phyloP scores from a whole-genome alignment of 2,888 invertebrate genomes.

The Dorcus parallelipipedus region DNA sequence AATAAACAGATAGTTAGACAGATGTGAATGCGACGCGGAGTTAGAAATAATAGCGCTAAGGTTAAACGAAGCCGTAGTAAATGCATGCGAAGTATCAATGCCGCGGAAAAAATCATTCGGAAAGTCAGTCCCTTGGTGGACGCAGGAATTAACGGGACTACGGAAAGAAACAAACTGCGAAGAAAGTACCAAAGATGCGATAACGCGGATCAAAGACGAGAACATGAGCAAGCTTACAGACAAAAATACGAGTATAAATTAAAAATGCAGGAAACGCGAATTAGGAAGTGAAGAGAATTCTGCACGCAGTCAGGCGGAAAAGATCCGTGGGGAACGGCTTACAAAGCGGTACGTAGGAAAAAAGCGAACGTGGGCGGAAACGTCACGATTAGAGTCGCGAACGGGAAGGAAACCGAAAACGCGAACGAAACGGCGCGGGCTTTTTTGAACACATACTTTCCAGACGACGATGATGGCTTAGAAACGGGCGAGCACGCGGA shows the following conservation, averaged over 20 bases:
- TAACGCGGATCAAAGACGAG: background rate
- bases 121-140: slow-evolving; percentile 19
- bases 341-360: slow-evolving; percentile 5
- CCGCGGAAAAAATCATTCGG: slow-evolving; percentile 1
- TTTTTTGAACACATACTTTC: slow-evolving; percentile 7
- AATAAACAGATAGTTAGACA: background rate
- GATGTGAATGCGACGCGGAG: background rate
- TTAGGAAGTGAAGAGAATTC: slow-evolving; percentile 13
- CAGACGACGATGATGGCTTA: slow-evolving; percentile 2
- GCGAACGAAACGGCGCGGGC: slow-evolving; percentile 1
- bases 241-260: slow-evolving; percentile 3
- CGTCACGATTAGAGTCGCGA: background rate
- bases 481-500: background rate
- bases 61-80: slow-evolving; percentile 4
- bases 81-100: slow-evolving; percentile 9
- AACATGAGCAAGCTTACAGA: background rate
- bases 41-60: no score
- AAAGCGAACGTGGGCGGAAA: background rate
- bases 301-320: slow-evolving; percentile 2
- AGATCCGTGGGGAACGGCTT: slow-evolving; percentile 19
- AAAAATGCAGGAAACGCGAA: background rate
- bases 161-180: slow-evolving; percentile 1
- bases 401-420: slow-evolving; percentile 3
- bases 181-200: background rate
- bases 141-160: slow-evolving; percentile 7